Evolutionary conservation across 2,888 invertebrate species (phyloP).

Genomic region (Apoderus coryli): DNA sequence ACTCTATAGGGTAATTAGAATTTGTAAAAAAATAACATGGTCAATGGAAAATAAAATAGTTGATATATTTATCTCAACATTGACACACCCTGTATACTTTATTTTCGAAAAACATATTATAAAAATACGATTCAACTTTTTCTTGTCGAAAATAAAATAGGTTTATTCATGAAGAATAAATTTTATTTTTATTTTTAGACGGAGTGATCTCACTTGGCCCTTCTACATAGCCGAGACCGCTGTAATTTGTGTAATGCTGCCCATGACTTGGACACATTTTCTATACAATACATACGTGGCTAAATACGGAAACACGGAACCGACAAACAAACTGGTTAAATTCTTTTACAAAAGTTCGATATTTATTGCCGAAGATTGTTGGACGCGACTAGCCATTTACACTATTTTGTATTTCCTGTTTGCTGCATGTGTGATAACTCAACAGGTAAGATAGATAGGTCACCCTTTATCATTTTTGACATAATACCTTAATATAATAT

Average conservation of each 20-base stretch:
- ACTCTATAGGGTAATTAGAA: too few species aligned
- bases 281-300: constrained; percentile 19
- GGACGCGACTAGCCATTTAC: constrained; percentile 49
- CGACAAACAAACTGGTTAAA: constrained; percentile 36
- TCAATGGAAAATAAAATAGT: too few species aligned
- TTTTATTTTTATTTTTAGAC: constrained; percentile 21
- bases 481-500: too few species aligned
- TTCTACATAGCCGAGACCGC: constrained; percentile 33
- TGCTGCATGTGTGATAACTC: constrained; percentile 48
- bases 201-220: constrained; percentile 33
- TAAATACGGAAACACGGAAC: constrained; percentile 35
- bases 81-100: too few species aligned
- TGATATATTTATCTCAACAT: too few species aligned
- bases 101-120: too few species aligned
- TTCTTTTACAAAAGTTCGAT: constrained; percentile 47
- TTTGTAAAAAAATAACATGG: too few species aligned
- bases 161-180: constrained; percentile 3
- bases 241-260: constrained; percentile 44
- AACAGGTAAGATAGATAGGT: constrained; percentile 38
- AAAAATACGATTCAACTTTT: too few species aligned
- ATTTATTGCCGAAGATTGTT: constrained; percentile 45
- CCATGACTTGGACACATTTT: constrained; percentile 57
- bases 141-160: too few species aligned
- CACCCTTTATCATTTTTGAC: too few species aligned
- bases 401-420: constrained; percentile 49